Evolutionary conservation across 2,113 vertebrate genomes (phyloP), one percentile per base, ranked within the genome.

Genomic region (Cacatua alba): DNA sequence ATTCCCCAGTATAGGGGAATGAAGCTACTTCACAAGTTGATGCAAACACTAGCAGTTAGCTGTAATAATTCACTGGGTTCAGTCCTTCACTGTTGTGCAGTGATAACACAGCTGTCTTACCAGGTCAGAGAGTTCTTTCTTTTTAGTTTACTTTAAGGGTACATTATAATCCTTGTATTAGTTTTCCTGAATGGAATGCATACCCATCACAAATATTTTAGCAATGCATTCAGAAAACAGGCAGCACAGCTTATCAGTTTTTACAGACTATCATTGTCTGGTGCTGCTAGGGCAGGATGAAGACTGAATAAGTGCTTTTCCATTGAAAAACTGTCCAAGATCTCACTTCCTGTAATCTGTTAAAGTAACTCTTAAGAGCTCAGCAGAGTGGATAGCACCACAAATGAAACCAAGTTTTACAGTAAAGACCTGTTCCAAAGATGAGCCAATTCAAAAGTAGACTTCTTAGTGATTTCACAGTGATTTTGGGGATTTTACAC

Each of bases 21-120:
- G n/a, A 96, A 86, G 25, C 35, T 82, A 14, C 86, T 85, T 95
- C 82, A 81, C 28, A 82, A 78, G 64, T 9, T 94, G 63, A 69
- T 94, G 52, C 31, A 86, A 94, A 90, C n/a, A 59, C 41, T 55
- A 83, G 35, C 29, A 71, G 51, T 80, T 92, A 93, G 11, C 65
- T 59, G 21, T 33, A 62, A 80, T 68, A 44, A 60, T 77, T 92
- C 86, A 62, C 33, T 83, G 23, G 21, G 53, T 69, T 93, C 37
- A 57, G 37, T 41, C 48, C 44, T 71, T 95, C 9, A 10, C 62
- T 74, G 31, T 62, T 76, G 62, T 7, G 15, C 55, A 87, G 26
- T 26, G 23, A 57, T 26, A 72, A 69, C 24, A 52, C 26, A 94
- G 24, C 20, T 62, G 51, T 53, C 90, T 96, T 83, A 78, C 4